phyloP scores from a whole-genome alignment of 1,140 invertebrate genomes.

The Euschistus heros region DNA sequence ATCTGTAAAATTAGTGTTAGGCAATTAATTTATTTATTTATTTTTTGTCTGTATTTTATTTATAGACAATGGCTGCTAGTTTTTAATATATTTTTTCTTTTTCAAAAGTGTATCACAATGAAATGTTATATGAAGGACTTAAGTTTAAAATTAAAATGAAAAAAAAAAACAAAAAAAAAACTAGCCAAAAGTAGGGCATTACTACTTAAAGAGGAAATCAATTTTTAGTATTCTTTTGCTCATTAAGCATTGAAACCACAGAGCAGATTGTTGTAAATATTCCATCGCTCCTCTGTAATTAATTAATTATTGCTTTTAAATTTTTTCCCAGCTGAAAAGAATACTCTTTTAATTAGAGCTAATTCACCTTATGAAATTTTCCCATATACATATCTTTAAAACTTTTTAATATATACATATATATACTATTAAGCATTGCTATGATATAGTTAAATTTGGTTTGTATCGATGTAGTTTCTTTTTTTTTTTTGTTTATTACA shows the following conservation, averaged over 20 bases:
- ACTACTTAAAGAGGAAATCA: not conserved
- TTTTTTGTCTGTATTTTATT: not conserved
- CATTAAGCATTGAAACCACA: not conserved
- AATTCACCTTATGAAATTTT: not conserved
- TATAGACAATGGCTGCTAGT: not conserved
- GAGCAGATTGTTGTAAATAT: not conserved
- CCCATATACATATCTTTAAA: slow-evolving; percentile 5
- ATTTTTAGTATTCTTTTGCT: not conserved
- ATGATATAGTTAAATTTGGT: too few relatives aligned
- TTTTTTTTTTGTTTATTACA: not conserved
- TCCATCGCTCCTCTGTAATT: not conserved
- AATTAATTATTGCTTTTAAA: not conserved
- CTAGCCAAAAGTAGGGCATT: not conserved
- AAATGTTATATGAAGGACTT: not conserved
- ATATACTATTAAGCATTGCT: not conserved
- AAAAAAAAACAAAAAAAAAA: not conserved
- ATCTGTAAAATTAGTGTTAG: not conserved
- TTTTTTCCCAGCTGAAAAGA: not conserved
- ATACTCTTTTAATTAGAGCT: not conserved
- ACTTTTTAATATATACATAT: not conserved
- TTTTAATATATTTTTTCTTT: not conserved
- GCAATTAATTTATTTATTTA: not conserved
- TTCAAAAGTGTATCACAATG: not conserved
- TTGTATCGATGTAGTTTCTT: not conserved
- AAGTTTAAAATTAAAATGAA: not conserved